phyloP scores from a whole-genome alignment of 2,888 invertebrate species.

The Eupithecia centaureata region DNA sequence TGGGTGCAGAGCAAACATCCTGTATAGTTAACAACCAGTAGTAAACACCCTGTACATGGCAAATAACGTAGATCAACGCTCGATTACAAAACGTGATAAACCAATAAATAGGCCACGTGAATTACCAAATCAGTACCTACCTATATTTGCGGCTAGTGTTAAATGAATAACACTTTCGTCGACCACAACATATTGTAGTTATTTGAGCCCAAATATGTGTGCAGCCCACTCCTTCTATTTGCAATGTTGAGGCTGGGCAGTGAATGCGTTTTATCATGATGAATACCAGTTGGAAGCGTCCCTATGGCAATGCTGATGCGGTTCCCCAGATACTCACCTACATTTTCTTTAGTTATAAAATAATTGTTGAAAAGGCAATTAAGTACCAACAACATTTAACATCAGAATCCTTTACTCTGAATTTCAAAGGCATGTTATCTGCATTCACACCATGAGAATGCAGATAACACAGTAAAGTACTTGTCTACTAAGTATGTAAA shows the following conservation, averaged over 20 bases:
- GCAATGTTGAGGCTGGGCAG: not conserved
- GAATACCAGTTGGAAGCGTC: no score
- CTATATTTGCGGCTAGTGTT: not conserved
- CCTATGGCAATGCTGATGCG: no score
- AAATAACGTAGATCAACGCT: not conserved
- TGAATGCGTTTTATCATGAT: not conserved
- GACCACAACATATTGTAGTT: not conserved
- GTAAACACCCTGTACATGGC: slow-evolving; percentile 5
- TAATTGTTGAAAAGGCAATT: no score
- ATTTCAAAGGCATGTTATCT: not conserved
- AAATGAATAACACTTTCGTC: not conserved
- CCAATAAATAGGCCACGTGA: not conserved
- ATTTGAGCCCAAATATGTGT: no score
- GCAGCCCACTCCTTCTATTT: no score
- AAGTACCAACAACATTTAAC: no score
- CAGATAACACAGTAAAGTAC: not conserved
- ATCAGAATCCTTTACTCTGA: not conserved
- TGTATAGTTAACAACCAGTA: not conserved
- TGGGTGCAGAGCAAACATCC: slow-evolving; percentile 23
- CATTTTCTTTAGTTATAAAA: no score
- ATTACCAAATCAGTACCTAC: not conserved
- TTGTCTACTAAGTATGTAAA: not conserved
- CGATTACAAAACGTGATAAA: slow-evolving; percentile 7
- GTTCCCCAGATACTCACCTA: no score
- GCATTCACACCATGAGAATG: not conserved